These are phyloP conservation scores for Lasioglossum baleicum DNA, from an alignment of 1,140 invertebrate species.

Conservation along the genomic window DNA sequence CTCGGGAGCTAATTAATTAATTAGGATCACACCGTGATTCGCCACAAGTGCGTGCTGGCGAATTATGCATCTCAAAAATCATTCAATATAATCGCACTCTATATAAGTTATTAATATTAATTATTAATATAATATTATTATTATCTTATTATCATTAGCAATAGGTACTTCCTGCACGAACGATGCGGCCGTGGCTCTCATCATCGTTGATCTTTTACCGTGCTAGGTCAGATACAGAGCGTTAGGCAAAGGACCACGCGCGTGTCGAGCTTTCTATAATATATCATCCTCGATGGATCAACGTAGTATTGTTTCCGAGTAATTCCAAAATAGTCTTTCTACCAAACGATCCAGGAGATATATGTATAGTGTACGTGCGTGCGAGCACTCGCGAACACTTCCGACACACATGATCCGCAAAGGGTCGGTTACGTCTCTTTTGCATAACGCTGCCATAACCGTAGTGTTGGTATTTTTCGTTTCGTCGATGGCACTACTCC, in stretches of 20 bases:
- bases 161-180: conserved; percentile 67
- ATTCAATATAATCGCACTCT: conserved; percentile 53
- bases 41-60: conserved; percentile 37
- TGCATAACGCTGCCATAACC: conserved; percentile 32
- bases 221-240: conserved; percentile 26
- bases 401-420: background rate
- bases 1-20: conserved; percentile 22
- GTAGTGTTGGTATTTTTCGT: conserved; percentile 4
- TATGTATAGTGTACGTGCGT: background rate
- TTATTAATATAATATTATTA: conserved; percentile 46
- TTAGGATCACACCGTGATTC: conserved; percentile 32
- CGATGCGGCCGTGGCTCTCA: conserved; percentile 45
- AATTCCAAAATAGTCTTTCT: conserved; percentile 25
- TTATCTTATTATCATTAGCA: conserved; percentile 59
- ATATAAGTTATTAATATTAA: conserved; percentile 62
- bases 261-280: background rate
- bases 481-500: conserved; percentile 52
- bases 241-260: conserved; percentile 17
- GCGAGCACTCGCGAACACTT: background rate
- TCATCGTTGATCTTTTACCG: conserved; percentile 36
- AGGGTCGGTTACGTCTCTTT: background rate
- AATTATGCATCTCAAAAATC: conserved; percentile 47
- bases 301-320: conserved; percentile 3
- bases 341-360: background rate
- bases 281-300: conserved; percentile 3